A percentile compares a stretch with the other conserved stretches of the same genome.
These are phyloP conservation scores for Talpa occidentalis DNA, from an alignment of 2,113 vertebrate genomes.

Conservation along the genomic window DNA sequence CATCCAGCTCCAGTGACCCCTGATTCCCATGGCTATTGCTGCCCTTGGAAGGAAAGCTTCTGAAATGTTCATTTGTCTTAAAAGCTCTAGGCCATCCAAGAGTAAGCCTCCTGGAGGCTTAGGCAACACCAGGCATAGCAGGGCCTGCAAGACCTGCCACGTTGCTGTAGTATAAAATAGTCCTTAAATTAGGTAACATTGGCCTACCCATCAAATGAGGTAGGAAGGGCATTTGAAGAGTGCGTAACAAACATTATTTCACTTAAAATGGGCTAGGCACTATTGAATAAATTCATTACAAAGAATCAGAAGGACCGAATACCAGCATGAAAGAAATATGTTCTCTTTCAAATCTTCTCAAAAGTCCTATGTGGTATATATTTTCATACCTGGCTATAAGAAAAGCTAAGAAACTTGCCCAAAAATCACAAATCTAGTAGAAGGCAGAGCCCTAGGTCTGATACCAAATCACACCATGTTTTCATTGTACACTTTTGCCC, in stretches of 20 bases:
- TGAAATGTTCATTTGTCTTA: neutral
- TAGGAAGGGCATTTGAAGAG: accelerated
- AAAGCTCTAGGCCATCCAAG: neutral
- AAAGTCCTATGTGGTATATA: neutral
- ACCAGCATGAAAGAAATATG: neutral
- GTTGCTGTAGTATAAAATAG: neutral
- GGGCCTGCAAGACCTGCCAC: neutral
- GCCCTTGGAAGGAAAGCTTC: neutral
- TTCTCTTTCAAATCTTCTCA: neutral
- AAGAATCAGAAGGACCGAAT: neutral
- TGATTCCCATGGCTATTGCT: neutral
- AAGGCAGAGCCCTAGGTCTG: too few relatives aligned
- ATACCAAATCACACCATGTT: neutral
- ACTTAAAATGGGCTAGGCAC: neutral
- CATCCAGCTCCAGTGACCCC: neutral
- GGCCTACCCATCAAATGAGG: neutral
- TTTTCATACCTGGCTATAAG: neutral
- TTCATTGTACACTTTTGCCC: neutral
- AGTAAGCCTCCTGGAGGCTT: neutral
- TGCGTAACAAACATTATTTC: neutral
- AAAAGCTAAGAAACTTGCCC: neutral
- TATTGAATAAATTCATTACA: neutral
- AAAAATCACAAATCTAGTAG: neutral
- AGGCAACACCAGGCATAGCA: neutral
- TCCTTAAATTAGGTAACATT: neutral